Evolutionary conservation across 2,113 vertebrate genomes (phyloP).

Genomic region (Natator depressus): DNA sequence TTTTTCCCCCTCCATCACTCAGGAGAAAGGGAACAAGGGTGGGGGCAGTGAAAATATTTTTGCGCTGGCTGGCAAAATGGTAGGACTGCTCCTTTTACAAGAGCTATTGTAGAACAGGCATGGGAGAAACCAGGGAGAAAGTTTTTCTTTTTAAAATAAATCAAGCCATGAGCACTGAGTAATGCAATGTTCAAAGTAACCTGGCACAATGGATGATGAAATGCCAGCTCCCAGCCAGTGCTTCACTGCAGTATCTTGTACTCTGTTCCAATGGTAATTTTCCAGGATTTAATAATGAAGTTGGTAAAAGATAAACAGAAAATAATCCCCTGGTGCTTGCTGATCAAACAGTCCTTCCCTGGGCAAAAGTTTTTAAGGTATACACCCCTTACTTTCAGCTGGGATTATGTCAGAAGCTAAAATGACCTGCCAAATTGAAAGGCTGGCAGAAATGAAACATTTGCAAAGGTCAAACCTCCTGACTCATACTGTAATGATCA

Average conservation of each 20-base stretch:
- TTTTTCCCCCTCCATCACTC: neutral
- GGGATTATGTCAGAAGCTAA: slow-evolving; percentile 18
- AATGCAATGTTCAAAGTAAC: neutral
- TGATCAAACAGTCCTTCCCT: neutral
- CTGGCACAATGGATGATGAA: neutral
- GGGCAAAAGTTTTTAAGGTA: neutral
- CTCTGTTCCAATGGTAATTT: neutral
- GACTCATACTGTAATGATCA: neutral
- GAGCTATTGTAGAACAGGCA: slow-evolving; percentile 36
- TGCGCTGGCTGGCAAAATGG: neutral
- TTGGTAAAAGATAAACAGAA: neutral
- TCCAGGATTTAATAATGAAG: neutral
- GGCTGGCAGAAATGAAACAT: neutral
- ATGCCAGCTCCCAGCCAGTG: neutral
- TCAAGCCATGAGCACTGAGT: slow-evolving; percentile 43
- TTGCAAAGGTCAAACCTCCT: neutral
- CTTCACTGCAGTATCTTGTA: neutral
- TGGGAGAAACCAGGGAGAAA: slow-evolving; percentile 40
- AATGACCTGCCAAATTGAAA: slow-evolving; percentile 17
- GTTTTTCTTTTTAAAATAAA: slow-evolving; percentile 42
- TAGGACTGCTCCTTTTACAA: neutral
- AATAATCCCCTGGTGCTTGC: neutral
- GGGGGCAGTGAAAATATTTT: neutral
- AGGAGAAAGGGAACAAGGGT: neutral
- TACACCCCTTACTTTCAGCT: neutral